Conservation (phyloP, 1,140 invertebrate genomes). For the Whitmania pigra region DNA sequence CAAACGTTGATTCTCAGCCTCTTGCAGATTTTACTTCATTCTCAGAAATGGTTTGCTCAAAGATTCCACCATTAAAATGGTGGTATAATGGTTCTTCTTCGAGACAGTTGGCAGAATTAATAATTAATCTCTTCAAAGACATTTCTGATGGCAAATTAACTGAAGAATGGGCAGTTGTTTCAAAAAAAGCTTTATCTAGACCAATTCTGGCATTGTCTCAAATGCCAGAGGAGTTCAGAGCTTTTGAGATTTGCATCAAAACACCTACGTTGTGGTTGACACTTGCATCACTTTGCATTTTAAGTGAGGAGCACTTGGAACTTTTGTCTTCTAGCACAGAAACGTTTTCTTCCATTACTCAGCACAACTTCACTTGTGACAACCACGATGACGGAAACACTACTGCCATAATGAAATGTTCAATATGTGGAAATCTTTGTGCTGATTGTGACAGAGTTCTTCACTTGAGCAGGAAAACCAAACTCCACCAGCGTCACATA, state of each 20-base stretch:
- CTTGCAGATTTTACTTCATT: constrained; percentile 26
- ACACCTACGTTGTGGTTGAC: constrained; percentile 82
- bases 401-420: constrained; percentile 76
- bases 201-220: constrained; percentile 73
- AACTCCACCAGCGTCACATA: constrained; percentile 72
- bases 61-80: constrained; percentile 52
- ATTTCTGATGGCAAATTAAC: constrained; percentile 62
- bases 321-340: constrained; percentile 61
- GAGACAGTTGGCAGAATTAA: constrained; percentile 69
- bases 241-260: constrained; percentile 60
- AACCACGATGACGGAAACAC: constrained; percentile 96
- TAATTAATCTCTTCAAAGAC: constrained; percentile 73
- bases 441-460: constrained; percentile 87
- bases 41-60: constrained; percentile 23
- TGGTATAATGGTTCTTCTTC: constrained; percentile 71
- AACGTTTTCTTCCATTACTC: constrained; percentile 44
- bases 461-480: constrained; percentile 75
- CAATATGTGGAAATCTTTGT: constrained; percentile 78
- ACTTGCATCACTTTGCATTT: constrained; percentile 76
- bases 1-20: constrained; percentile 47
- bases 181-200: constrained; percentile 78
- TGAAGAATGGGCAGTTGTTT: constrained; percentile 69
- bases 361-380: constrained; percentile 61
- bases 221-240: constrained; percentile 59
- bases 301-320: constrained; percentile 80